phyloP scores from a whole-genome alignment of 2,797 vertebrate genomes.

The Alcedo atthis region DNA sequence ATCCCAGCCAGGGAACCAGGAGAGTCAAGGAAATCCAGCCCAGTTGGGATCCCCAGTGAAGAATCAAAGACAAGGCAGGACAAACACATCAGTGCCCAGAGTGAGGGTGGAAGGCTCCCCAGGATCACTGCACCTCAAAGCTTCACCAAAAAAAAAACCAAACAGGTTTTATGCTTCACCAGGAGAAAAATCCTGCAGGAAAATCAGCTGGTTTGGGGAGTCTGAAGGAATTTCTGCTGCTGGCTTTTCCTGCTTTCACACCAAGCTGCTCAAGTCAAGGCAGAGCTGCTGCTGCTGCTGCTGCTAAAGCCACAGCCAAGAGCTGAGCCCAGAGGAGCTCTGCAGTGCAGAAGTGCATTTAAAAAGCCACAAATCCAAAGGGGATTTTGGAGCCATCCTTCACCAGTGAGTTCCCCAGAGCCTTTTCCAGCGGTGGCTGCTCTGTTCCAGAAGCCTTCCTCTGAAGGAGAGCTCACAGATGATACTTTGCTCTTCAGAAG shows the following conservation, averaged over 20 bases:
- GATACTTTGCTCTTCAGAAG: neutral
- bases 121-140: neutral
- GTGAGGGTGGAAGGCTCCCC: neutral
- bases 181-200: constrained; percentile 49
- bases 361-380: neutral
- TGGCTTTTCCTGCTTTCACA: neutral
- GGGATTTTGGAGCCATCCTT: neutral
- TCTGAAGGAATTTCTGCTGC: neutral
- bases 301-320: neutral
- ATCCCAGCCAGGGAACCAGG: neutral
- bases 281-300: neutral
- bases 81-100: neutral
- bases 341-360: neutral
- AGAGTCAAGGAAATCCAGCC: neutral
- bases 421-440: neutral
- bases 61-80: too few species aligned
- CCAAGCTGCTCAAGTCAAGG: neutral
- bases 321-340: neutral
- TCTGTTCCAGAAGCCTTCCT: neutral
- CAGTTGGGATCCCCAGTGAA: neutral
- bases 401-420: neutral
- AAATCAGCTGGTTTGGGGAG: neutral
- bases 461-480: neutral
- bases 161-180: constrained; percentile 30
- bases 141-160: neutral